Percentiles rank a stretch among this genome's conserved stretches.
phyloP scores from a whole-genome alignment of 2,113 vertebrate species.

The Sander vitreus region DNA sequence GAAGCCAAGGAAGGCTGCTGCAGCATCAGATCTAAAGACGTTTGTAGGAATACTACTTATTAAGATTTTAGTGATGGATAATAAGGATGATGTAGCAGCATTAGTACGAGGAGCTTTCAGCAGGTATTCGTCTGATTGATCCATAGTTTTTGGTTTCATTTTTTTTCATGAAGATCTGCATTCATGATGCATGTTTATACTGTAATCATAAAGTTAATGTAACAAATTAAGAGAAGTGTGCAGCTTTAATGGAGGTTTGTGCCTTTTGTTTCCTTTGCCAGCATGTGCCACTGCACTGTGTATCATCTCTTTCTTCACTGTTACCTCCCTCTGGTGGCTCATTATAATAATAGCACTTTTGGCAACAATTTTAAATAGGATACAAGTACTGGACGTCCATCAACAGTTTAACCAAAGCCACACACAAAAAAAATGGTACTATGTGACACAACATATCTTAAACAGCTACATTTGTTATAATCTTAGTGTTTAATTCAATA shows the following conservation, averaged over 20 bases:
- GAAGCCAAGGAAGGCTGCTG: background rate
- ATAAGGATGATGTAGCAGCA: too few relatives aligned
- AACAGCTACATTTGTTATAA: background rate
- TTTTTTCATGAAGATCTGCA: too few relatives aligned
- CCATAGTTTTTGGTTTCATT: too few relatives aligned
- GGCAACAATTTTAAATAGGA: background rate
- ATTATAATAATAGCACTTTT: background rate
- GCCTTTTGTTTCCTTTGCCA: background rate
- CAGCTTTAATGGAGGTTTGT: background rate
- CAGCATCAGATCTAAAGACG: background rate
- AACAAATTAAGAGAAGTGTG: background rate
- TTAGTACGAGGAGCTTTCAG: background rate
- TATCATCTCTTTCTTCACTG: background rate
- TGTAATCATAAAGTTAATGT: too few relatives aligned
- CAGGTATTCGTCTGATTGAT: background rate
- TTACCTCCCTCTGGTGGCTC: slow-evolving; percentile 37
- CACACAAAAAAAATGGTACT: background rate
- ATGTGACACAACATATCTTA: background rate
- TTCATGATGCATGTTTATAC: too few relatives aligned
- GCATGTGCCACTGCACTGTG: background rate
- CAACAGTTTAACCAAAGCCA: background rate
- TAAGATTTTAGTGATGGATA: background rate
- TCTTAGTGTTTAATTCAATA: background rate
- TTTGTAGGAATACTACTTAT: too few relatives aligned
- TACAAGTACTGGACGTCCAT: background rate